Conservation (phyloP, 1,140 invertebrate genomes). For the Pseudomyrmex pallidus region DNA sequence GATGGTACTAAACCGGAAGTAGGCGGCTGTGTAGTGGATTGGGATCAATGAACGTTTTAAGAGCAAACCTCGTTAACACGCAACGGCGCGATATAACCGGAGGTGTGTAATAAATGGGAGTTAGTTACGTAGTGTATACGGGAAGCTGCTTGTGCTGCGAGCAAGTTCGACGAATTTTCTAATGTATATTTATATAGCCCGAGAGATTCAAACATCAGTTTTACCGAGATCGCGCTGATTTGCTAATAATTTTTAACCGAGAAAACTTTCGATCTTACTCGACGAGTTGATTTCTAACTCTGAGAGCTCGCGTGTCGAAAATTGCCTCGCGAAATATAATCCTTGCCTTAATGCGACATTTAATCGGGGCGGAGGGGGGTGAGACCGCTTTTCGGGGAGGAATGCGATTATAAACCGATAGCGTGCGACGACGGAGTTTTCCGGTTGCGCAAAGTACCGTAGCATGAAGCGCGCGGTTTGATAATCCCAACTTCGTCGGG, state of each 20-base stretch:
- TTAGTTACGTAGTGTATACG: background rate
- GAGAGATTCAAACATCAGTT: background rate
- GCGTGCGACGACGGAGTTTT: background rate
- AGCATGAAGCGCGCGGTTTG: constrained; percentile 18
- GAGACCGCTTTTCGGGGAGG: background rate
- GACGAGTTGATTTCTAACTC: background rate
- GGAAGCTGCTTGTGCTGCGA: background rate
- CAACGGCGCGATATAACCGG: constrained; percentile 2
- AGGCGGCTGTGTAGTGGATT: background rate
- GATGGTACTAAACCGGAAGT: constrained; percentile 43
- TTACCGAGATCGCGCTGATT: background rate
- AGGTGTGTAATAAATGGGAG: constrained; percentile 20
- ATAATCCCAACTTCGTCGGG: constrained; percentile 37
- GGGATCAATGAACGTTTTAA: constrained; percentile 55
- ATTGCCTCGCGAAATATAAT: background rate
- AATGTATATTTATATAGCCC: background rate
- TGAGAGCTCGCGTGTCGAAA: background rate
- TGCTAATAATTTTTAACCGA: too few relatives aligned
- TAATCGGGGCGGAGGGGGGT: background rate
- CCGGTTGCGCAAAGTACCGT: background rate
- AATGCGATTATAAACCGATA: background rate
- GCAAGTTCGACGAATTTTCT: constrained; percentile 32
- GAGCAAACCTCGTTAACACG: constrained; percentile 53
- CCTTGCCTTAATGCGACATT: too few relatives aligned
- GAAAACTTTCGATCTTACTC: background rate